Evolutionary conservation across 2,888 invertebrate genomes (phyloP).

Genomic region (Chymomyza procnemis): DNA sequence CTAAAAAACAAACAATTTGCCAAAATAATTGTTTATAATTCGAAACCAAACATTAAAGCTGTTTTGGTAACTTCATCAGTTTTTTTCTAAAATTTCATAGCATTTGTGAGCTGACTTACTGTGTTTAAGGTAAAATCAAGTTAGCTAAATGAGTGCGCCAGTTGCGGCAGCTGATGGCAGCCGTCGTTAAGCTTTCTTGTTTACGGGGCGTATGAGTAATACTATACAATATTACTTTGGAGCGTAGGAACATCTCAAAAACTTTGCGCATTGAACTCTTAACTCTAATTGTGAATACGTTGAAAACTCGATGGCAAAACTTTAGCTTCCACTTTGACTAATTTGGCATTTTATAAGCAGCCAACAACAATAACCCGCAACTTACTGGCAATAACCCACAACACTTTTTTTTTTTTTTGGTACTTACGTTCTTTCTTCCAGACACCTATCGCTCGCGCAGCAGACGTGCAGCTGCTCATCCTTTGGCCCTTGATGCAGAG

Average conservation of each 20-base stretch:
- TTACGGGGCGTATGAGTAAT: slow-evolving; percentile 29
- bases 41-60: too few species aligned
- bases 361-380: slow-evolving; percentile 10
- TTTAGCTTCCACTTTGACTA: slow-evolving; percentile 32
- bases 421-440: slow-evolving; percentile 72
- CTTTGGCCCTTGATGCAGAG: slow-evolving; percentile 81
- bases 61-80: too few species aligned
- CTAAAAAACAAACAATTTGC: too few species aligned
- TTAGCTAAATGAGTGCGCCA: neutral
- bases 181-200: neutral
- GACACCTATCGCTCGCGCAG: slow-evolving; percentile 86
- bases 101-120: slow-evolving; percentile 14
- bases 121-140: slow-evolving; percentile 25
- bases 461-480: slow-evolving; percentile 80
- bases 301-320: slow-evolving; percentile 13
- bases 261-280: slow-evolving; percentile 6
- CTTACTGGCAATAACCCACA: neutral
- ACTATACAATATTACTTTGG: slow-evolving; percentile 6
- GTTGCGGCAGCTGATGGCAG: slow-evolving; percentile 3
- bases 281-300: neutral
- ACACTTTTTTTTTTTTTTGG: slow-evolving; percentile 2
- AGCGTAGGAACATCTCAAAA: slow-evolving; percentile 32
- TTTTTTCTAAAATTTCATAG: too few species aligned
- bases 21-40: too few species aligned
- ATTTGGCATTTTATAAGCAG: slow-evolving; percentile 33